These are phyloP conservation scores for Rapana venosa DNA, from an alignment of 2,888 invertebrate genomes.

Conservation along the genomic window DNA sequence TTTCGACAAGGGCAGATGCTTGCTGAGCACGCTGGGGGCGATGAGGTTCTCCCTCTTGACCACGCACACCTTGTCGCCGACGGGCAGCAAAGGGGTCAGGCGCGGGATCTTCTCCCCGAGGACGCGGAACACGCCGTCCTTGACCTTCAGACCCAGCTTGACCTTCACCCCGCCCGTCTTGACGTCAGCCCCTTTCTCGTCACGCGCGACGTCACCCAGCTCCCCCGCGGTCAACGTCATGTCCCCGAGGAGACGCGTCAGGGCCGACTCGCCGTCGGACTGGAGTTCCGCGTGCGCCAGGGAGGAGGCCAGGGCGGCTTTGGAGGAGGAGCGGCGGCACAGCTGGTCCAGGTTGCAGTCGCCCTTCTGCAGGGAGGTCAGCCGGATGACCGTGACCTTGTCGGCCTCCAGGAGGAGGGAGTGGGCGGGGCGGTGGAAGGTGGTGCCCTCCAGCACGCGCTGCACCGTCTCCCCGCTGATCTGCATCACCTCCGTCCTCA, in stretches of 20 bases:
- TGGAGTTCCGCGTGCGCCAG: not conserved
- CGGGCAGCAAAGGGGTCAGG: not conserved
- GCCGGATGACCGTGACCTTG: constrained; percentile 28
- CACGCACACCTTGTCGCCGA: not conserved
- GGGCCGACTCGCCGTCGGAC: constrained; percentile 1
- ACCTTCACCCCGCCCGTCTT: not conserved
- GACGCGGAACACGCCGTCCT: not conserved
- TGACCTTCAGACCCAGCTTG: not conserved
- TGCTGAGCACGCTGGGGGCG: constrained; percentile 19
- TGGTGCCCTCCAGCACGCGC: constrained; percentile 33
- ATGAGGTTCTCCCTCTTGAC: constrained; percentile 27
- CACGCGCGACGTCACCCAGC: not conserved
- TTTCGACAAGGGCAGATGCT: not conserved
- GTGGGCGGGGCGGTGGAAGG: constrained; percentile 22
- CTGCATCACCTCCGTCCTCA: constrained; percentile 5
- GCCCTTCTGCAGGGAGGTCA: constrained; percentile 16
- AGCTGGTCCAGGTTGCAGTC: constrained; percentile 26
- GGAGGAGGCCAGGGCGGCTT: not conserved
- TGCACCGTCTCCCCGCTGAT: not conserved
- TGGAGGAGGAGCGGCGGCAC: not conserved
- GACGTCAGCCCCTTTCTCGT: not conserved
- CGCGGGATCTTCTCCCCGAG: not conserved
- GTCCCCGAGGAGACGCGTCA: constrained; percentile 32
- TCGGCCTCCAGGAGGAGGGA: constrained; percentile 21
- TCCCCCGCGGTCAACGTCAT: constrained; percentile 27